Base-by-base conservation (phyloP, 1,140 invertebrate genomes). In the Atta texana region DNA sequence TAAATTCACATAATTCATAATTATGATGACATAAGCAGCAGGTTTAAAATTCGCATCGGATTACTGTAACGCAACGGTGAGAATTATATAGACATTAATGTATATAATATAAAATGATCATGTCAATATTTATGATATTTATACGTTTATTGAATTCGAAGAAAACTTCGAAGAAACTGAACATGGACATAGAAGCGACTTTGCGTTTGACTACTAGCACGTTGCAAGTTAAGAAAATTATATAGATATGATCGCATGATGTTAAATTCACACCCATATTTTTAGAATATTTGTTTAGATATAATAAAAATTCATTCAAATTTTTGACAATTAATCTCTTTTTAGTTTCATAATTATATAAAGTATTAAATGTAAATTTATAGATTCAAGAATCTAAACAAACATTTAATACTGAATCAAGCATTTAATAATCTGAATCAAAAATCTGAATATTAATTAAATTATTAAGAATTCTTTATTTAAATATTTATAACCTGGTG, bases 171-270 rank as follows among this genome's bases (percentile, higher is more conserved):
- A 72, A 57, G 18, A 31, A 59, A 59, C 0, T 10, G 39, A 51
- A 39, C 1, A 10, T 34, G 14, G 31, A 55, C 14, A 2, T 51
- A 44, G n/a, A 6, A 55, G 6, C n/a, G 55, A 34, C 4, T 18
- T 74, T 24, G 2, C 49, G 28, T 51, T 84, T 61, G 69, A 84
- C 39, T 84, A 84, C 39, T 61, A 55, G 31, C 24, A 16, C 14
- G 18, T 28, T 49, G 14, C 12, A 16, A 24, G 24, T 16, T 39
- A 16, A 44, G 8, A 44, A 44, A 44, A 10, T 44, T 44, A 44
- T 10, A 44, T 10, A 44, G 39, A 10, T 44, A 44, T 7, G 1
- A 44, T 44, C 39, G 39, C 8, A 44, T 44, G 7, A 10, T 44
- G 39, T 44, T 44, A 44, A 44, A 44, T 44, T 44, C 39, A 44